Conservation (phyloP, 2,888 invertebrate species). For the Atrina japonica region DNA sequence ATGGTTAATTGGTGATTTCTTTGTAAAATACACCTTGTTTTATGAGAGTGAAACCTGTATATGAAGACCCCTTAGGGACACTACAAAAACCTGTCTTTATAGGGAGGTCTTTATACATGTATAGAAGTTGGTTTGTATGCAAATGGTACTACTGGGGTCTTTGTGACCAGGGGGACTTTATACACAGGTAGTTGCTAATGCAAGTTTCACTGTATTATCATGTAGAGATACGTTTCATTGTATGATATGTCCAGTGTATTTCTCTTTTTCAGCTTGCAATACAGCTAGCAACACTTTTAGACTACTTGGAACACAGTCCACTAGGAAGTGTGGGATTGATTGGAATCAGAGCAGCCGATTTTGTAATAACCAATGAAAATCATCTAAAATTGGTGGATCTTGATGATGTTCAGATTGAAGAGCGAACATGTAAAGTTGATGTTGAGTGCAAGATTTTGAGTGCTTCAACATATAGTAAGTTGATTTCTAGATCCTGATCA, state of each 20-base stretch:
- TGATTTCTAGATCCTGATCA: background rate
- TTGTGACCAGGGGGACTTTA: too few species aligned
- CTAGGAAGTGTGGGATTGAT: conserved; percentile 66
- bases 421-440: conserved; percentile 52
- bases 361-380: conserved; percentile 56
- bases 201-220: too few species aligned
- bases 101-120: background rate
- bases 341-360: conserved; percentile 59
- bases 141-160: too few species aligned
- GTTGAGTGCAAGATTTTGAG: conserved; percentile 49
- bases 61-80: too few species aligned
- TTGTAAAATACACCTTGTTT: too few species aligned
- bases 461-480: conserved; percentile 48
- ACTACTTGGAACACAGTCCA: conserved; percentile 65
- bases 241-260: too few species aligned
- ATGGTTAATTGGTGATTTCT: too few species aligned
- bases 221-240: background rate
- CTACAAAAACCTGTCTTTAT: too few species aligned
- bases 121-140: too few species aligned
- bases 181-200: too few species aligned
- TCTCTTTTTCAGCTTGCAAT: conserved; percentile 52
- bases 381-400: conserved; percentile 68
- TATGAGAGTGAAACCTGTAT: too few species aligned
- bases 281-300: conserved; percentile 59
- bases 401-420: conserved; percentile 65